A percentile compares a stretch with the other conserved stretches of the same genome.
Conservation (phyloP, 1,140 invertebrate species). For the Papilio polytes region DNA sequence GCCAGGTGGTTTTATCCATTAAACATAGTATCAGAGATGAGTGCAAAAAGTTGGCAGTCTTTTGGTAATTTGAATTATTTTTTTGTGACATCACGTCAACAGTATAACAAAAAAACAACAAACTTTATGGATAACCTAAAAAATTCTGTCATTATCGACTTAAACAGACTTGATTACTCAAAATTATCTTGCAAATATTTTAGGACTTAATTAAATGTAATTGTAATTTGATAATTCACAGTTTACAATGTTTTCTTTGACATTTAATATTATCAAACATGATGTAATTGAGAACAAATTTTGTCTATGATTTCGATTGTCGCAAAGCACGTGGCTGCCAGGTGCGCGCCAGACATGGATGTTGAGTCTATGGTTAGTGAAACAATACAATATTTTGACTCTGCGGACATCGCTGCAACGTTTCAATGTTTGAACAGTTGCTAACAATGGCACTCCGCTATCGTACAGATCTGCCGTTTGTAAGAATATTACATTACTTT, state of each 20-base stretch:
- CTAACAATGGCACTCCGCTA: conserved; percentile 51
- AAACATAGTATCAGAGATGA: conserved; percentile 72
- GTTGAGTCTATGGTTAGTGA: conserved; percentile 61
- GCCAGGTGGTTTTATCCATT: conserved; percentile 80
- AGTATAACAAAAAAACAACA: neutral
- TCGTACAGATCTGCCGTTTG: conserved; percentile 17
- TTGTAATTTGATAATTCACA: neutral
- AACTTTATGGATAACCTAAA: neutral
- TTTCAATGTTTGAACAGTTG: conserved; percentile 62
- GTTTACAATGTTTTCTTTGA: conserved; percentile 6
- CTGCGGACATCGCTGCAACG: conserved; percentile 51
- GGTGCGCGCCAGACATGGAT: conserved; percentile 57
- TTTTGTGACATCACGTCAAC: conserved; percentile 38
- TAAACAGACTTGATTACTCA: neutral
- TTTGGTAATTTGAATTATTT: conserved; percentile 54
- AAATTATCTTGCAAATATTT: no score
- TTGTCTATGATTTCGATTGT: conserved; percentile 12
- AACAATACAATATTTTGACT: conserved; percentile 78
- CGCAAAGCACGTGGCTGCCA: conserved; percentile 58
- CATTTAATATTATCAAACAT: conserved; percentile 1
- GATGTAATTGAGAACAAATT: conserved; percentile 4
- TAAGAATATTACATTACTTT: conserved; percentile 2
- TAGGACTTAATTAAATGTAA: neutral
- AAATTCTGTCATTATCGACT: neutral
- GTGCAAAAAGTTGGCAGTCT: conserved; percentile 51